Evolutionary conservation across 2,888 invertebrate species (phyloP).

Genomic region (Oxyscelio sp.): DNA sequence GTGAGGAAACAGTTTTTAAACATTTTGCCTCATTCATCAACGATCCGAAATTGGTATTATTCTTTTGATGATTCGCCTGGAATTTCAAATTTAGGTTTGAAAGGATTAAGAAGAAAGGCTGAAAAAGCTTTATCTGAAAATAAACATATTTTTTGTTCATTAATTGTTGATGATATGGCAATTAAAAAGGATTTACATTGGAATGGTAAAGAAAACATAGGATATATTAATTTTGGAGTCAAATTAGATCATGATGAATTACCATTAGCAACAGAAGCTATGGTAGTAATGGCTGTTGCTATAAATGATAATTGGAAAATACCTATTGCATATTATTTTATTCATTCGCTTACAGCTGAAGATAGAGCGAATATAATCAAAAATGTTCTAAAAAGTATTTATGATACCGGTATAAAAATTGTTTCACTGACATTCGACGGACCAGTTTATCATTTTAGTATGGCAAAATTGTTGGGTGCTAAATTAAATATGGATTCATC

Average conservation of each 20-base stretch:
- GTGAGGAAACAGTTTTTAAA: too few species aligned
- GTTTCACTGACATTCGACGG: slow-evolving; percentile 65
- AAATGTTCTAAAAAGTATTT: slow-evolving; percentile 36
- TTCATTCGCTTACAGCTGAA: slow-evolving; percentile 30
- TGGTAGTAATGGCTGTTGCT: slow-evolving; percentile 48
- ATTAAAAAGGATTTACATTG: background rate
- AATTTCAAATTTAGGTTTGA: background rate
- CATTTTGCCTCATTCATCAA: slow-evolving; percentile 4
- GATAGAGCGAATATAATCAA: slow-evolving; percentile 37
- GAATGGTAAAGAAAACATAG: background rate
- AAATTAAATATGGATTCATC: background rate
- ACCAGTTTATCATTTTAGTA: slow-evolving; percentile 36
- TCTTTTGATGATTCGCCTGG: slow-evolving; percentile 52
- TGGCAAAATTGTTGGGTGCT: slow-evolving; percentile 51
- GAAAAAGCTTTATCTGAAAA: background rate
- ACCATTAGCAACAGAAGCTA: slow-evolving; percentile 35
- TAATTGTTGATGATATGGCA: background rate
- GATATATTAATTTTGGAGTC: background rate
- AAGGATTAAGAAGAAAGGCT: background rate
- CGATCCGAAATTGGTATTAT: slow-evolving; percentile 12
- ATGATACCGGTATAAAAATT: slow-evolving; percentile 49
- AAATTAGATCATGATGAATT: background rate
- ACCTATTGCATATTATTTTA: slow-evolving; percentile 55
- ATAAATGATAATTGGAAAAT: slow-evolving; percentile 61
- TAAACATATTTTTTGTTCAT: background rate